phyloP scores from a whole-genome alignment of 2,888 invertebrate species.

The Ischnura elegans region DNA sequence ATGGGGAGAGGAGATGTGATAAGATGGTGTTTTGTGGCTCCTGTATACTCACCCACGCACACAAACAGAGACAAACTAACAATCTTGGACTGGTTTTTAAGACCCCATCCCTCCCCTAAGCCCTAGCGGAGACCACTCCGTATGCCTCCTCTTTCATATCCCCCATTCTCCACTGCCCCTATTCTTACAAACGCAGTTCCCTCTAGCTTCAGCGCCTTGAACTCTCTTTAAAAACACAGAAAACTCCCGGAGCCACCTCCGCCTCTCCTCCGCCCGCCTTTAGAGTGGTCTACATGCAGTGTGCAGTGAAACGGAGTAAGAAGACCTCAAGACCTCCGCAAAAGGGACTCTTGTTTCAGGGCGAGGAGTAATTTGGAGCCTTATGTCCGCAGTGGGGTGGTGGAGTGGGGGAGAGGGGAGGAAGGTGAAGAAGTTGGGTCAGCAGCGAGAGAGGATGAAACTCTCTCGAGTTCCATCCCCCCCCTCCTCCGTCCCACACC shows the following conservation, averaged over 20 bases:
- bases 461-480: background rate
- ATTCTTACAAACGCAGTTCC: background rate
- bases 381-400: conserved; percentile 1
- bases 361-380: conserved; percentile 20
- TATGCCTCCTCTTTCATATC: background rate
- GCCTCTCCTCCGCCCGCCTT: background rate
- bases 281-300: background rate
- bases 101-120: background rate
- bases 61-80: background rate
- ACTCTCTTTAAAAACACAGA: background rate
- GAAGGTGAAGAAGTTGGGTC: background rate
- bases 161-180: background rate
- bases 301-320: background rate
- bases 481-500: background rate
- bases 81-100: background rate
- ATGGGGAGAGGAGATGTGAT: background rate
- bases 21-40: background rate
- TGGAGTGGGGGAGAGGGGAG: background rate
- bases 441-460: background rate
- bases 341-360: conserved; percentile 24
- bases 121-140: too few species aligned
- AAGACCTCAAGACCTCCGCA: conserved; percentile 29
- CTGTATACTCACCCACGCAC: background rate
- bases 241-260: background rate
- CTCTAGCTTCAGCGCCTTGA: background rate